Evolutionary conservation across 2,113 vertebrate species (phyloP), one percentile per base, ranked within the genome.

Genomic region (Stigmatopora argus): DNA sequence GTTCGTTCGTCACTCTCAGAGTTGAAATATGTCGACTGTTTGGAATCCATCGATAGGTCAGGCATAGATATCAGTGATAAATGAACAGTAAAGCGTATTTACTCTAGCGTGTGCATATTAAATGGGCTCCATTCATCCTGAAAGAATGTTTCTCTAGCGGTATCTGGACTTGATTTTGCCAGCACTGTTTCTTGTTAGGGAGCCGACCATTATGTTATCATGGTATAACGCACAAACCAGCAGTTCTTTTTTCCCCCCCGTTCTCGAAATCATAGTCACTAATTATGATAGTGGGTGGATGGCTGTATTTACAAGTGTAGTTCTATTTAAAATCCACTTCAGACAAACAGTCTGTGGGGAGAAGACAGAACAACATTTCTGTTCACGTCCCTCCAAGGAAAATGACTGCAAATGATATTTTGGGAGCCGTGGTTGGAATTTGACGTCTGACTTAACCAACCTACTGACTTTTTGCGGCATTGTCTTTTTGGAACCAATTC

Each of bases 321-420:
- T 81, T 86, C 77, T 73, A 71, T 81, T 80, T 83, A 21, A 81
- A 75, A 80, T 78, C 61, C 74, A 23, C 69, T 76, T 66, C 59
- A 79, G 69, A 73, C 78, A 47, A 70, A 62, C 61, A 62, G 64
- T 21, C 66, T 75, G 44, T 60, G 61, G 64, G 31, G 55, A 69
- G 53, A 61, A 63, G 51, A 55, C 66, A 65, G 49, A 59, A 48
- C 63, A 71, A 77, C 77, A 63, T 60, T 64, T 47, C 49, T 52
- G 60, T 64, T 72, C 70, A 69, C 64, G 64, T 85, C 62, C 70
- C 51, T 83, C 68, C 44, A 58, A 67, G 65, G 86, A 56, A 31
- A 56, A 31, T 56, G 53, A 83, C 86, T 82, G 79, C 85, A 75
- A 87, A 85, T 87, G 82, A 84, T 73, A 69, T 82, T 83, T 82